phyloP scores from a whole-genome alignment of 1,140 invertebrate genomes.

The Drosophila tani region DNA sequence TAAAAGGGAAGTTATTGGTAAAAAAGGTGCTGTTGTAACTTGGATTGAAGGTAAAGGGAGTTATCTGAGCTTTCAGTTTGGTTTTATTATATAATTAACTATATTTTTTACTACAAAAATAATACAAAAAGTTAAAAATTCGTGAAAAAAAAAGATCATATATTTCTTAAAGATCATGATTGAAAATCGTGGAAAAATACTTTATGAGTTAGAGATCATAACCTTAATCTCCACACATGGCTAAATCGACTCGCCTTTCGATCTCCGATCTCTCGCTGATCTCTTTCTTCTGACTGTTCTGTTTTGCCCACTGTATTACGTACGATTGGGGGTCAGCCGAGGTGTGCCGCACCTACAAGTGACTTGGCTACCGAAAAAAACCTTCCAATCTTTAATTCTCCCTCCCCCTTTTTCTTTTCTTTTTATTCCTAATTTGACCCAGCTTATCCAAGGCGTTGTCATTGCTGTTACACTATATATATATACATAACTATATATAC shows the following conservation, averaged over 20 bases:
- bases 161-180: no score
- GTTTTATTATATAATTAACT: no score
- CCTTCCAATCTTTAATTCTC: background rate
- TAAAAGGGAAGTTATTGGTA: background rate
- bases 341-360: conserved; percentile 37
- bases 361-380: conserved; percentile 35
- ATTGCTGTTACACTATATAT: conserved; percentile 32
- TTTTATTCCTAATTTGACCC: conserved; percentile 48
- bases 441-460: conserved; percentile 44
- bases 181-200: no score
- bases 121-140: no score
- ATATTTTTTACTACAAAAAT: no score
- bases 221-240: background rate
- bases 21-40: no score
- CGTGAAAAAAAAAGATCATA: no score
- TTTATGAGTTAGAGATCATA: no score
- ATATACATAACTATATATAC: background rate
- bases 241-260: background rate
- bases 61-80: no score
- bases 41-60: no score
- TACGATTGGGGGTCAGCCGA: conserved; percentile 9
- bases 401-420: background rate
- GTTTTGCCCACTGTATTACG: background rate
- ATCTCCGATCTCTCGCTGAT: background rate
- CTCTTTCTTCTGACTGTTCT: no score